These are phyloP conservation scores for Mohoua ochrocephala DNA, from an alignment of 2,113 vertebrate species.

Conservation along the genomic window DNA sequence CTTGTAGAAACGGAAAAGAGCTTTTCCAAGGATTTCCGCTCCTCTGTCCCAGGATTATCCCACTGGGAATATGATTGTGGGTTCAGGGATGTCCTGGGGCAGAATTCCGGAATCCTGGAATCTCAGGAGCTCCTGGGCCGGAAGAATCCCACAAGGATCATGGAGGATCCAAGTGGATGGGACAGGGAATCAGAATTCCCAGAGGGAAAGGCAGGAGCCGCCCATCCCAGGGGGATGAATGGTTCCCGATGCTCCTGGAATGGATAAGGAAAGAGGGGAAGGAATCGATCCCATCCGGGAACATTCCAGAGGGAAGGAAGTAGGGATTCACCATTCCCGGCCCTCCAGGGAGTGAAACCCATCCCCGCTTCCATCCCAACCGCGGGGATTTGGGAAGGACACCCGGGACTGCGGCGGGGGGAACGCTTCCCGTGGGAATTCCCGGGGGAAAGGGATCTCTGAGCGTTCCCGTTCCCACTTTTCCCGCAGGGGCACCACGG, in stretches of 20 bases:
- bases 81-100: background rate
- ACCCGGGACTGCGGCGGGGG: no score
- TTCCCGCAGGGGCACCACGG: conserved; percentile 79
- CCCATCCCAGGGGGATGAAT: background rate
- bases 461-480: background rate
- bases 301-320: background rate
- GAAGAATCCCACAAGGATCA: background rate
- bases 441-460: fast-evolving
- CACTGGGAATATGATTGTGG: background rate
- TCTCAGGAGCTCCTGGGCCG: background rate
- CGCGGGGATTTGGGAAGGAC: background rate
- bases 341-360: no score
- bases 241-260: background rate
- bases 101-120: background rate
- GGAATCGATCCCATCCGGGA: background rate
- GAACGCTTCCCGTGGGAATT: background rate
- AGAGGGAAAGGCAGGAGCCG: background rate
- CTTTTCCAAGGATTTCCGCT: background rate
- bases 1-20: background rate
- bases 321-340: background rate
- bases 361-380: no score
- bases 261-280: background rate
- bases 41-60: background rate
- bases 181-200: background rate
- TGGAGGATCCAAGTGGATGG: background rate